These are phyloP conservation scores for Molossus alvarezi DNA, from an alignment of 2,797 vertebrate genomes.

Conservation along the genomic window DNA sequence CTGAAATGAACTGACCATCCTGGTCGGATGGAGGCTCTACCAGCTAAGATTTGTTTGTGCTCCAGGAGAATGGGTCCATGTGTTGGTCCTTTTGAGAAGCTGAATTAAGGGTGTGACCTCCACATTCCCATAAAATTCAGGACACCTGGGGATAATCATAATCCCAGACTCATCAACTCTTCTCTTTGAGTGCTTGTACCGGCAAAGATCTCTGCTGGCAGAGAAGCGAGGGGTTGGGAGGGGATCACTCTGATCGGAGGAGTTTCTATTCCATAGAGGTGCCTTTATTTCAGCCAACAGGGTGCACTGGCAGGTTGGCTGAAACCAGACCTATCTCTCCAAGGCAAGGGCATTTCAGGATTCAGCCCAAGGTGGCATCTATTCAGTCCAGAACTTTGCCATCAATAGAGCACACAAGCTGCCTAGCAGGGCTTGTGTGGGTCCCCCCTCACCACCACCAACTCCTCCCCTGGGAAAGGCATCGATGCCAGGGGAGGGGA, in stretches of 20 bases:
- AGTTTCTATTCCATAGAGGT: conserved; percentile 37
- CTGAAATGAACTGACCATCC: background rate
- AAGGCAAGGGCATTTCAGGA: conserved; percentile 68
- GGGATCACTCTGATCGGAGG: conserved; percentile 22
- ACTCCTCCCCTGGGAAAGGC: background rate
- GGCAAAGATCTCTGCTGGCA: conserved; percentile 36
- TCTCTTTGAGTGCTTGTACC: conserved; percentile 33
- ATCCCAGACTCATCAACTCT: background rate
- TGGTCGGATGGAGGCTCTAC: background rate
- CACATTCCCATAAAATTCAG: background rate
- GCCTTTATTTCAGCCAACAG: conserved; percentile 57
- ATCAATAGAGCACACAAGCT: background rate
- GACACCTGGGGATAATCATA: background rate
- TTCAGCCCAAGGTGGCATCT: conserved; percentile 36
- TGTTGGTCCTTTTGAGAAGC: background rate
- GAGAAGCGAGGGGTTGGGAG: background rate
- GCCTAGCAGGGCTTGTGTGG: background rate
- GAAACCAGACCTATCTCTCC: conserved; percentile 59
- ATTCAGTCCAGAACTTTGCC: conserved; percentile 45
- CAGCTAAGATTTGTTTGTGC: background rate
- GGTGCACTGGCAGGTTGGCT: conserved; percentile 39
- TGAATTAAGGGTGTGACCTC: background rate
- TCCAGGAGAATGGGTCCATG: background rate
- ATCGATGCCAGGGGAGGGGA: background rate
- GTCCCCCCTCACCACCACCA: too few species aligned